Evolutionary conservation across 2,113 vertebrate genomes (phyloP), one percentile per base, ranked within the genome.

Genomic region (Rana temporaria): DNA sequence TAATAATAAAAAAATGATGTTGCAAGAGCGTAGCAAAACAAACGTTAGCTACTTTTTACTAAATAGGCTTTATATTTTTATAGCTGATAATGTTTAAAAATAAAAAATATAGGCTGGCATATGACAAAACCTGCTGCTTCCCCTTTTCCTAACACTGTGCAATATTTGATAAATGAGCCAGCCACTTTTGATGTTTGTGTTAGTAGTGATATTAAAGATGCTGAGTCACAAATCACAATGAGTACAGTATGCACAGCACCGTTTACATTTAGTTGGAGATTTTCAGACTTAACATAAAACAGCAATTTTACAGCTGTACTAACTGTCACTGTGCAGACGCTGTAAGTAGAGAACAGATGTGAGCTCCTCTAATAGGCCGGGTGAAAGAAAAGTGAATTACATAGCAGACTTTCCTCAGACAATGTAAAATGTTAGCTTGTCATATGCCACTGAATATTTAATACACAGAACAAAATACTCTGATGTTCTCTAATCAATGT

Each of bases 281-380:
- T 52, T 30, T 60, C 6, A 63, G 24, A 77, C 64, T 77, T 65
- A 38, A 65, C 74, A 77, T 77, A 38, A 60, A 75, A 42, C 72
- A 18, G 56, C 72, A 75, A 62, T 74, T 63, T 74, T 74, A 74
- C 32, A 74, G 71, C 71, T 74, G n/a, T 22, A 20, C 38, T 32
- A 75, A 75, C 32, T 42, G 53, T 42, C 9, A 16, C 9, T 18
- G 15, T 57, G 26, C 15, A 18, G 30, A 20, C 42, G 38, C 42
- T 75, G 32, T 42, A 75, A 75, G 57, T n/a, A 62, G 56, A 75
- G 60, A 62, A 62, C 72, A 75, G 57, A 75, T 75, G 72, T 18
- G 34, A 60, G 59, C 4, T 19, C 32, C 22, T 12, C 59, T 74
- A 60, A 75, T n/a, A 11, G 32, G 59, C 19, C 62, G 59, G 71